Evolutionary conservation across 2,888 invertebrate genomes (phyloP), one percentile per base, ranked within the genome.

Genomic region (Lumbricus terrestris): DNA sequence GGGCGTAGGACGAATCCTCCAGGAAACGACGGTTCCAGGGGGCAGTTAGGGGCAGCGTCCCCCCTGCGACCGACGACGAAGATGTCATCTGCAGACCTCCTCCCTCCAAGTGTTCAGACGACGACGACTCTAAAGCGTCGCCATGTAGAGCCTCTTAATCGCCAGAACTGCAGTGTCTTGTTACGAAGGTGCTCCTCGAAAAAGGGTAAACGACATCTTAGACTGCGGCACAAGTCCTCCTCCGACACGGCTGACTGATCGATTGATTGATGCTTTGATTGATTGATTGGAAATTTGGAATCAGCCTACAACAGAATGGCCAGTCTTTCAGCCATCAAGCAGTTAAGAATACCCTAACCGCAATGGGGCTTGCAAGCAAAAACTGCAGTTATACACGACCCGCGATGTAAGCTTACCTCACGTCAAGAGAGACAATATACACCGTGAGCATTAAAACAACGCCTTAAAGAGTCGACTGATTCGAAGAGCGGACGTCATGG

Each of bases 101-200:
- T n/a, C 8, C n/a, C 69, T n/a, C 69, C 29, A n/a, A n/a, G 69
- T 69, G 29, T 69, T 69, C 69, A 69, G 69, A 69, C 69, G n/a
- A 69, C n/a, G n/a, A n/a, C n/a, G n/a, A n/a, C 69, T 0, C n/a
- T 29, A n/a, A 69, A n/a, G 69, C 29, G 29, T 85, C 85, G 85
- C 23, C 35, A 33, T 18, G 35, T 20, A 8, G 37, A 85, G 15
- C 85, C 15, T 5, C 23, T 35, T 8, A 85, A 35, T 8, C 85
- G 85, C 18, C 20, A 34, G 85, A 85, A 85, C 35, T 85, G 85
- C 85, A 29, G 37, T 37, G 16, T 85, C 3, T 18, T 85, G 13
- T 29, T 85, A 15, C 85, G 85, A 34, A 34, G 85, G 34, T 85
- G 85, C 85, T n/a, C n/a, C n/a, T 85, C 85, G 35, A 85, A 85